Percentiles rank a stretch among this genome's conserved stretches.
These are phyloP conservation scores for Euura saliciscinereae DNA, from an alignment of 1,140 invertebrate genomes.

Conservation along the genomic window DNA sequence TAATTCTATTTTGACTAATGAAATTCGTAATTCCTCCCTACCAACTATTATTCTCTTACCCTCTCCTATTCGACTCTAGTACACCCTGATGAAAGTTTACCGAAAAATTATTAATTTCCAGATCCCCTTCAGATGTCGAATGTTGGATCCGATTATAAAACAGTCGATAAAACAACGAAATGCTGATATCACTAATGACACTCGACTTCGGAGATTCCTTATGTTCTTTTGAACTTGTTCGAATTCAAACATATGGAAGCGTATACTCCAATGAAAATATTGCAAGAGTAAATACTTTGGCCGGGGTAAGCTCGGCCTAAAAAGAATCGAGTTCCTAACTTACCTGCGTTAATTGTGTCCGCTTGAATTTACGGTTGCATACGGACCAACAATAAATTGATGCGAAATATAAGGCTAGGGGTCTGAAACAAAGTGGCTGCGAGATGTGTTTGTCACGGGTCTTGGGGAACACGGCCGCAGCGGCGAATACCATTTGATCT, in stretches of 20 bases:
- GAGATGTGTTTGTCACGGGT: background rate
- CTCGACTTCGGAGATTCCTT: no score
- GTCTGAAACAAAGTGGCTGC: background rate
- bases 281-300: background rate
- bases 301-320: background rate
- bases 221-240: no score
- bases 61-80: no score
- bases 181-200: no score
- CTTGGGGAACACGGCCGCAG: background rate
- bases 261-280: no score
- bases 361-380: background rate
- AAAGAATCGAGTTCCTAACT: background rate
- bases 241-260: no score
- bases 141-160: no score
- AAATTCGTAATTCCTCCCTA: background rate
- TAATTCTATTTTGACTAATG: no score
- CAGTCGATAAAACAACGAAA: no score
- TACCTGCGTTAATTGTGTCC: background rate
- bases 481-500: background rate
- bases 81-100: no score
- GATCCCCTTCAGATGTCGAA: no score
- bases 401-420: background rate
- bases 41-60: background rate
- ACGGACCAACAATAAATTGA: background rate
- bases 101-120: no score